Evolutionary conservation across 2,113 vertebrate species (phyloP).

Genomic region (Notarius quadriscutis): DNA sequence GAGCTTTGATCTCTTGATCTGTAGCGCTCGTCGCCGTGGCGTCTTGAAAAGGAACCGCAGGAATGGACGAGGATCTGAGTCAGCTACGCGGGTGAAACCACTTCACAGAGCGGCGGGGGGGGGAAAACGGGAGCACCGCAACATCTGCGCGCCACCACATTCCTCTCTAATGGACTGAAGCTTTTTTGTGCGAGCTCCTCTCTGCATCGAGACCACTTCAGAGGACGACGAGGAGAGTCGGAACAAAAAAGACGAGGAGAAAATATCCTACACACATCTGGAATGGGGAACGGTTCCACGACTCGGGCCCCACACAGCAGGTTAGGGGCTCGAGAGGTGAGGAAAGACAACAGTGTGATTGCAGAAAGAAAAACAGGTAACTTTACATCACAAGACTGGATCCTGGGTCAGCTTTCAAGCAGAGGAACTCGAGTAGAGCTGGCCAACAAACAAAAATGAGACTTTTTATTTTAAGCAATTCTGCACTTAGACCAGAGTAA

Average conservation of each 20-base stretch:
- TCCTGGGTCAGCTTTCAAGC: background rate
- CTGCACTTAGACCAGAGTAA: background rate
- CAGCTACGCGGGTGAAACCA: slow-evolving; percentile 72
- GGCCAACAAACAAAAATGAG: too few species aligned
- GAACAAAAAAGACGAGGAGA: slow-evolving; percentile 32
- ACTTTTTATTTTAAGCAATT: slow-evolving; percentile 9
- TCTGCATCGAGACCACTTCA: slow-evolving; percentile 65
- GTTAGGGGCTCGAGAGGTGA: slow-evolving; percentile 57
- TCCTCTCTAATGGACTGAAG: slow-evolving; percentile 70
- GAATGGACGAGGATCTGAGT: slow-evolving; percentile 72
- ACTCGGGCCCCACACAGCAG: slow-evolving; percentile 65
- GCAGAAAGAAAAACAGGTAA: slow-evolving; percentile 46
- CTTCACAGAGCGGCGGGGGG: slow-evolving; percentile 66
- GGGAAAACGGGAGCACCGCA: slow-evolving; percentile 60
- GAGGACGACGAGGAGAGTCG: slow-evolving; percentile 37
- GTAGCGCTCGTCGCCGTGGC: slow-evolving; percentile 43
- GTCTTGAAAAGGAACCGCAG: slow-evolving; percentile 69
- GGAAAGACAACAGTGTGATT: slow-evolving; percentile 31
- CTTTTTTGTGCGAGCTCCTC: slow-evolving; percentile 56
- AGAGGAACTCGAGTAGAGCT: background rate
- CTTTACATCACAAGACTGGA: slow-evolving; percentile 19
- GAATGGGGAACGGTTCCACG: slow-evolving; percentile 61
- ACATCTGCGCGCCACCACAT: slow-evolving; percentile 73
- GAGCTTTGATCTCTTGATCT: slow-evolving; percentile 57
- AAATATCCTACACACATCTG: slow-evolving; percentile 71